Conservation (phyloP, 1,140 invertebrate species). For the Temnothorax nylanderi region DNA sequence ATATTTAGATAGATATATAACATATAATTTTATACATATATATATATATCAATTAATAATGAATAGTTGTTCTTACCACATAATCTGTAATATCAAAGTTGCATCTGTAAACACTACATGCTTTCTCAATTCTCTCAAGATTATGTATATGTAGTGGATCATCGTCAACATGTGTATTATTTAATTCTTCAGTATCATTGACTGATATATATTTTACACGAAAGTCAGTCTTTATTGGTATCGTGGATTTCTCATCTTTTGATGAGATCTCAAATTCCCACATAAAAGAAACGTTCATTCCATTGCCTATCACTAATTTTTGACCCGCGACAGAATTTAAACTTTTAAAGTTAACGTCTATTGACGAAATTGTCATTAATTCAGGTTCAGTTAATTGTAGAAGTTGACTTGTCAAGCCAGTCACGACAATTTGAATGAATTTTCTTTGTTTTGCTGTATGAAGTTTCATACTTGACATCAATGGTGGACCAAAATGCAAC, state of each 20-base stretch:
- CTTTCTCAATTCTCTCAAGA: conserved; percentile 80
- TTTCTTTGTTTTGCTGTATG: conserved; percentile 93
- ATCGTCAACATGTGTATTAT: conserved; percentile 71
- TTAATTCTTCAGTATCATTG: conserved; percentile 83
- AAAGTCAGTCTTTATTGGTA: conserved; percentile 90
- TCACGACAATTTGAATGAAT: conserved; percentile 92
- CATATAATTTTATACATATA: no score
- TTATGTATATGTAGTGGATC: conserved; percentile 84
- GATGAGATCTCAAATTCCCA: conserved; percentile 92
- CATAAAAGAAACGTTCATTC: conserved; percentile 92
- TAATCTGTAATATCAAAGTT: conserved; percentile 88
- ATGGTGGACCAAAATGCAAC: conserved; percentile 93
- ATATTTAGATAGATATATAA: no score
- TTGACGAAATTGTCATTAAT: conserved; percentile 85
- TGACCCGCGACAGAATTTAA: conserved; percentile 88
- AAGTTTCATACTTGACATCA: conserved; percentile 92
- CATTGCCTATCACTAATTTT: conserved; percentile 87
- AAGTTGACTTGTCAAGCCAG: conserved; percentile 88
- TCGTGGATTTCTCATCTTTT: conserved; percentile 85
- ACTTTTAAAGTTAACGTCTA: conserved; percentile 87
- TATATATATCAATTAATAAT: conserved; percentile 43
- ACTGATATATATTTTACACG: conserved; percentile 88
- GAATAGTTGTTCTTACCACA: conserved; percentile 84
- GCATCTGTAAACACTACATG: conserved; percentile 84
- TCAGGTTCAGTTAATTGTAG: conserved; percentile 87